Percentiles rank a stretch among this genome's conserved stretches.
These are phyloP conservation scores for Ceratosolen solmsi DNA, from an alignment of 1,140 invertebrate species.

Conservation along the genomic window DNA sequence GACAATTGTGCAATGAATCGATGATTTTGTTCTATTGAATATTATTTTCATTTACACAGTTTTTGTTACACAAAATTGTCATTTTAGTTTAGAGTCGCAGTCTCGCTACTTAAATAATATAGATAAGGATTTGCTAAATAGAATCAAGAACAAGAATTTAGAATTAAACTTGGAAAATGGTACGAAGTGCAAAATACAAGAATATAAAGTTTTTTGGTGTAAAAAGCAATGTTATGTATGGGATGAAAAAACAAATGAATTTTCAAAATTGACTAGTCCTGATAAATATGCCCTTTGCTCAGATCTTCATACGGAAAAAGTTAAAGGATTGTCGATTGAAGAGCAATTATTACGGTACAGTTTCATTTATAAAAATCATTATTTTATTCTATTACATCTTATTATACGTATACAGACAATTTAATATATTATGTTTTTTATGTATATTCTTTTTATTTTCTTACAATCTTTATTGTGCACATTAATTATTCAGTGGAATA, in stretches of 20 bases:
- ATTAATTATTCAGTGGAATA: neutral
- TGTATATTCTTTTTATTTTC: neutral
- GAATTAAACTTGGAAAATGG: constrained; percentile 71
- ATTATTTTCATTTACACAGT: neutral
- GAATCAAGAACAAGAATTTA: constrained; percentile 61
- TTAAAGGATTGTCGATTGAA: constrained; percentile 74
- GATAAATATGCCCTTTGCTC: constrained; percentile 77
- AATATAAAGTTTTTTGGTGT: constrained; percentile 76
- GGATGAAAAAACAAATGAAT: constrained; percentile 77
- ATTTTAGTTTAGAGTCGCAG: constrained; percentile 18
- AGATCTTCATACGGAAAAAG: constrained; percentile 74
- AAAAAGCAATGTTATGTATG: constrained; percentile 82
- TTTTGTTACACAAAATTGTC: neutral
- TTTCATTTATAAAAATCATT: neutral
- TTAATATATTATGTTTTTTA: neutral
- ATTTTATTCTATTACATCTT: neutral
- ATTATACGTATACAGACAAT: too few species aligned
- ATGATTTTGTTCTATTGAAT: constrained; percentile 3
- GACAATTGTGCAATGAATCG: too few species aligned
- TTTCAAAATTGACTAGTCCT: constrained; percentile 79
- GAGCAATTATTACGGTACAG: constrained; percentile 73
- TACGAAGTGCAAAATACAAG: constrained; percentile 61
- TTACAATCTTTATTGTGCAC: neutral
- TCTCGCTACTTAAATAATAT: neutral
- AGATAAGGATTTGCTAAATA: constrained; percentile 57